Evolutionary conservation across 1,140 invertebrate genomes (phyloP).

Genomic region (Drosophila albomicans): DNA sequence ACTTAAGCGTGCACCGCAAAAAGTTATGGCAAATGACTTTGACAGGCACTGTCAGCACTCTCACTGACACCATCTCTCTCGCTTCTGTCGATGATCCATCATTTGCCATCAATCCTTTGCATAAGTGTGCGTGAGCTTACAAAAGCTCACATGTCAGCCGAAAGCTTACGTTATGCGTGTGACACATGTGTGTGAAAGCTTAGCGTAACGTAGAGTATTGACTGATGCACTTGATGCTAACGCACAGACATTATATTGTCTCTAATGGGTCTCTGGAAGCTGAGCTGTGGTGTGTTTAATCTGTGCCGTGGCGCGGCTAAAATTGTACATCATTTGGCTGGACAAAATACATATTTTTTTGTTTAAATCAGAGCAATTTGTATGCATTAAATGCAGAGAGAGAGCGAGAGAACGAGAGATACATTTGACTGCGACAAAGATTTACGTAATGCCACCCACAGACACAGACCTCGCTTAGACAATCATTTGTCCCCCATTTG

Average conservation of each 20-base stretch:
- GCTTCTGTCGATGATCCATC: not conserved
- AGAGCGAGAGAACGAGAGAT: conserved; percentile 23
- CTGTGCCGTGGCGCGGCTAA: conserved; percentile 49
- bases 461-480: conserved; percentile 23
- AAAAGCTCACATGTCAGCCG: not conserved
- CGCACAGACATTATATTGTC: conserved; percentile 39
- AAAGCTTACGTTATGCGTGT: not conserved
- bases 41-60: conserved; percentile 20
- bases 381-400: conserved; percentile 78
- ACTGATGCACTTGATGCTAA: conserved; percentile 40
- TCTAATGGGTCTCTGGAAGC: conserved; percentile 10
- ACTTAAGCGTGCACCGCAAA: not conserved
- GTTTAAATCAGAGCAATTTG: conserved; percentile 76
- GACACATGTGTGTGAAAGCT: conserved; percentile 7
- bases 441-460: conserved; percentile 75
- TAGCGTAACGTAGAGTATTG: not conserved
- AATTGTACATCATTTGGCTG: conserved; percentile 60
- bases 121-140: conserved; percentile 20
- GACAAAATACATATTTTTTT: conserved; percentile 16
- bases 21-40: conserved; percentile 14
- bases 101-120: not conserved
- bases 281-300: conserved; percentile 42
- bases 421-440: conserved; percentile 57
- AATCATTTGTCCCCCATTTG: conserved; percentile 5
- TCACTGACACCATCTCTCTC: not conserved